phyloP scores from a whole-genome alignment of 64 coral and sea anemone species.

The Acropora tenuis region DNA sequence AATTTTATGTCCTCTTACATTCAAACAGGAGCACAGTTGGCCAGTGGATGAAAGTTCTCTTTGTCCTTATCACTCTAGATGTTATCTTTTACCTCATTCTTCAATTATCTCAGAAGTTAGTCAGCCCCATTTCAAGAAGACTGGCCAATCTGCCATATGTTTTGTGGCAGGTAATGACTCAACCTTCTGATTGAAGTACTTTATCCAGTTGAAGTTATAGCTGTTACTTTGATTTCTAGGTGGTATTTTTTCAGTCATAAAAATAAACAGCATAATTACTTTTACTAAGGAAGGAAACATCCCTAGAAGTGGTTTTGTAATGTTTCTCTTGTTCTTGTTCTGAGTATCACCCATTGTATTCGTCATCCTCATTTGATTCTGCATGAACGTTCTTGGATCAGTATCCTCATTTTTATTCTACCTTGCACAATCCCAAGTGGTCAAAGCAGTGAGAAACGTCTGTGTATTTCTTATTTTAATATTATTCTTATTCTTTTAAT shows the following conservation, averaged over 20 bases:
- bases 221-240: no score
- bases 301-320: no score
- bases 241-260: no score
- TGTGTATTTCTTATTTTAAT: background rate
- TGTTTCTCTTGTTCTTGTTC: background rate
- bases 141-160: constrained; percentile 93
- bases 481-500: background rate
- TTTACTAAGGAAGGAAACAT: no score
- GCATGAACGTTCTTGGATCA: no score
- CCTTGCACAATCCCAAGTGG: background rate
- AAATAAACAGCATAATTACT: no score
- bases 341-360: background rate
- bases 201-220: background rate
- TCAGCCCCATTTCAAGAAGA: constrained; percentile 85
- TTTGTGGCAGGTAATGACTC: constrained; percentile 82
- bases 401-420: no score
- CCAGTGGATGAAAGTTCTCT: constrained; percentile 50
- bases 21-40: constrained; percentile 57
- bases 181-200: background rate
- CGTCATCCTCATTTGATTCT: no score
- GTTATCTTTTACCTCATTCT: constrained; percentile 67
- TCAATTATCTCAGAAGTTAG: constrained; percentile 35
- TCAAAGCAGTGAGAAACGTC: background rate
- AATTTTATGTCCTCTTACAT: background rate
- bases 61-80: constrained; percentile 49